Percentiles rank a stretch among this genome's conserved stretches.
Evolutionary conservation across 2,797 vertebrate genomes (phyloP).

Genomic region (Myoxocephalus aenaeus): DNA sequence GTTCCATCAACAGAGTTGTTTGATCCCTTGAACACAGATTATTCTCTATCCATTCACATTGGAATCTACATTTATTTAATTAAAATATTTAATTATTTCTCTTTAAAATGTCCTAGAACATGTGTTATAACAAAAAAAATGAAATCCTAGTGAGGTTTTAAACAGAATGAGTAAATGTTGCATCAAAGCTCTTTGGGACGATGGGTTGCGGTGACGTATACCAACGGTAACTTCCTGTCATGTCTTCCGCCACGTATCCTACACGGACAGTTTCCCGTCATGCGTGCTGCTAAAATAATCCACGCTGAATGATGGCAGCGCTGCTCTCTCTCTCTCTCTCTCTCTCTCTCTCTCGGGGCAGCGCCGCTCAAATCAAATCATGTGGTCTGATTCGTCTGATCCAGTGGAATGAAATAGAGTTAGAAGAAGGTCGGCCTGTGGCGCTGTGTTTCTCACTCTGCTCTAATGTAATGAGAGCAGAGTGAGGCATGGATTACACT

Average conservation of each 20-base stretch:
- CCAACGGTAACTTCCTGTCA: background rate
- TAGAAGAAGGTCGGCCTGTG: conserved; percentile 69
- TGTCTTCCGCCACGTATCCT: background rate
- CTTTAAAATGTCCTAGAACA: too few species aligned
- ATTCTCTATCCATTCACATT: too few species aligned
- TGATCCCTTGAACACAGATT: too few species aligned
- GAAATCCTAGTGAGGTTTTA: background rate
- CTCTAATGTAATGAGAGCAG: conserved; percentile 68
- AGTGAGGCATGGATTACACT: conserved; percentile 60
- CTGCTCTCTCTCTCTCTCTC: background rate
- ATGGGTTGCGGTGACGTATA: background rate
- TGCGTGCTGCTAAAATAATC: background rate
- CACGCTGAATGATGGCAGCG: conserved; percentile 30
- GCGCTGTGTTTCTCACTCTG: conserved; percentile 53
- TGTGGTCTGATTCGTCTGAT: conserved; percentile 68
- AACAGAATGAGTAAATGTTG: too few species aligned
- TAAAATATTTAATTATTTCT: too few species aligned
- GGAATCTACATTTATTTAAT: too few species aligned
- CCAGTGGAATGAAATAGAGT: conserved; percentile 68
- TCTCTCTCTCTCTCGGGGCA: conserved; percentile 21
- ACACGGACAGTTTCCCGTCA: too few species aligned
- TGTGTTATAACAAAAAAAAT: background rate
- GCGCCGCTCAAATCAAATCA: conserved; percentile 60
- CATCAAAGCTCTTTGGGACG: too few species aligned
- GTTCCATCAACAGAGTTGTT: background rate